phyloP scores from a whole-genome alignment of 2,797 vertebrate genomes.

The Geranospiza caerulescens region DNA sequence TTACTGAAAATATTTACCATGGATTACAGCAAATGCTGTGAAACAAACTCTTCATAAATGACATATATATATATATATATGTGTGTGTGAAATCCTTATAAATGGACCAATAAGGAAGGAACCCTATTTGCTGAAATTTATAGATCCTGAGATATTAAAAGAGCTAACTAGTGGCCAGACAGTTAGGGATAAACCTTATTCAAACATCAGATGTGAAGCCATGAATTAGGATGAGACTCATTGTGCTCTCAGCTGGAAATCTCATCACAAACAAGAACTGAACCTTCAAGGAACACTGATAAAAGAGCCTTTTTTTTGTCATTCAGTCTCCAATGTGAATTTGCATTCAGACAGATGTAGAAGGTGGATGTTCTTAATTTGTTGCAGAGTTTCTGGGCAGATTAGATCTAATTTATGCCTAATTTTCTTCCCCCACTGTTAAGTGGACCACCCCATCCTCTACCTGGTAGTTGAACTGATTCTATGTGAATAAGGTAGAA shows the following conservation, averaged over 20 bases:
- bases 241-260: neutral
- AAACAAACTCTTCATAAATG: neutral
- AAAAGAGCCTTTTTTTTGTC: neutral
- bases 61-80: rapidly evolving
- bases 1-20: neutral
- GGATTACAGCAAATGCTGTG: neutral
- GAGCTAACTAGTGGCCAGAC: neutral
- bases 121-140: neutral
- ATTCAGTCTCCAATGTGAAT: neutral
- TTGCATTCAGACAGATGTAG: neutral
- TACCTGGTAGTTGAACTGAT: neutral
- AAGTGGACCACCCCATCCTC: neutral
- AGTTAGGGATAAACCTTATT: neutral
- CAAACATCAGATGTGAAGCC: neutral
- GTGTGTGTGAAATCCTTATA: neutral
- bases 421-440: neutral
- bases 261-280: neutral
- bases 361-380: neutral
- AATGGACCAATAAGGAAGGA: neutral
- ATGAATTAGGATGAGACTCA: neutral
- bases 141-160: neutral
- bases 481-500: neutral
- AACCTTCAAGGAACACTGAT: neutral
- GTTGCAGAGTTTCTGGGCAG: neutral
- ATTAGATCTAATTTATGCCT: neutral